Evolutionary conservation across 2,113 vertebrate species (phyloP), one percentile per base, ranked within the genome.

Genomic region (Lepisosteus osseus): DNA sequence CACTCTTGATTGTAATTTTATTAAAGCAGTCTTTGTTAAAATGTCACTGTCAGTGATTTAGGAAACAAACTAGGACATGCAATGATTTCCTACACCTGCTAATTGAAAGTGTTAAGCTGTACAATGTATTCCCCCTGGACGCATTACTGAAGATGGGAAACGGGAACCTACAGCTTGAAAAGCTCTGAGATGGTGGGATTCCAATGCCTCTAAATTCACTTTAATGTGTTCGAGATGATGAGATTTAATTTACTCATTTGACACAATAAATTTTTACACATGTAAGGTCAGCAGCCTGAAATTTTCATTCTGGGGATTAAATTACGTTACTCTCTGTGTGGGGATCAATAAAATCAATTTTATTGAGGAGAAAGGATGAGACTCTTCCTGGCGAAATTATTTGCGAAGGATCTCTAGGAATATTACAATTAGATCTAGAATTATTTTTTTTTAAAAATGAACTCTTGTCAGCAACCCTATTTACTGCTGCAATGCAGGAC

Each of bases 231-330:
- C 86, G 83, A 89, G 86, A 93, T 90, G 83, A 89, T 77, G 72
- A 89, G 89, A 91, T 89, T 91, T 90, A 93, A 93, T 95, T 90
- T 92, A 91, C 92, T 90, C 89, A 91, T 92, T 86, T 88, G 90
- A 94, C 91, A 94, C 92, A 91, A 94, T 92, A 92, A 91, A 91
- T 90, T 87, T 89, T 91, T 91, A 92, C 89, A 93, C 88, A 92
- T 88, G 86, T 86, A 88, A 92, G 93, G 92, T 93, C 92, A 93
- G 88, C 86, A 90, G 91, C 90, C 91, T 89, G 86, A 91, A 87
- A 93, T 93, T 95, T 92, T 94, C 94, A 95, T 95, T 95, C 90
- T 90, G 87, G 92, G 82, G 87, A 86, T 88, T 93, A 95, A 93
- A 97, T 94, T 95, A 92, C 91, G 89, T 93, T 94, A 93, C 84